Base-by-base conservation (phyloP, 1,140 invertebrate species). In the Achatina immaculata region DNA sequence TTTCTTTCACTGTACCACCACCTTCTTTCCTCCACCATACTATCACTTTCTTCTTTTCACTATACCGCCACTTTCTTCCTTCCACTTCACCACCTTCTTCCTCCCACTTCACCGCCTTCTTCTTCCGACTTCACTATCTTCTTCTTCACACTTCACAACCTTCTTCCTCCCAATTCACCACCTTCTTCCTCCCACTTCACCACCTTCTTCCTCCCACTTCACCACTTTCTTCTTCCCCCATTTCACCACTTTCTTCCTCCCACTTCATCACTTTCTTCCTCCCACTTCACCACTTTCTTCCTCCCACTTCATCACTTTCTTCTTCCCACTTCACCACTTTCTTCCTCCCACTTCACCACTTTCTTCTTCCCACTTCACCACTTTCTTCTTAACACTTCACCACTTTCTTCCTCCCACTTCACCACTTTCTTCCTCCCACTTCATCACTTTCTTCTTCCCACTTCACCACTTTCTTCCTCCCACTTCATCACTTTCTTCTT, bases 391-490 rank as follows among this genome's bases (percentile, higher is more conserved):
- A 0, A 0, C 38, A 4, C 34, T 40, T 11, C 42, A 28, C 34
- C 31, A 0, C 1, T 14, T 1, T 16, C 24, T 40, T 34, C 28
- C 31, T 16, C 45, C 24, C 36, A 4, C 9, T n/a, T 43, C 42
- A 0, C 71, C 42, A 31, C 74, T 62, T 16, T 42, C 55, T 42
- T 16, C 28, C 73, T 38, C 45, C 45, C 73, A 24, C 36, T 75
- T 48, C n/a, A 19, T 51, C 73, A 19, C 36, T n/a, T 38, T 51
- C 45, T 38, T 36, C 45, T 45, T 51, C 45, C 45, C 45, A n/a
- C 73, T 51, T 36, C 45, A 24, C 45, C 74, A 38, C 55, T 42
- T 31, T 62, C 74, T 77, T 6, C 34, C 55, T 62, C 45, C 62
- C 45, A 38, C 28, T 62, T 51, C 45, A 7, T 16, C 45, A 45